These are phyloP conservation scores for Lithosia quadra DNA, from an alignment of 2,888 invertebrate species.

Conservation along the genomic window DNA sequence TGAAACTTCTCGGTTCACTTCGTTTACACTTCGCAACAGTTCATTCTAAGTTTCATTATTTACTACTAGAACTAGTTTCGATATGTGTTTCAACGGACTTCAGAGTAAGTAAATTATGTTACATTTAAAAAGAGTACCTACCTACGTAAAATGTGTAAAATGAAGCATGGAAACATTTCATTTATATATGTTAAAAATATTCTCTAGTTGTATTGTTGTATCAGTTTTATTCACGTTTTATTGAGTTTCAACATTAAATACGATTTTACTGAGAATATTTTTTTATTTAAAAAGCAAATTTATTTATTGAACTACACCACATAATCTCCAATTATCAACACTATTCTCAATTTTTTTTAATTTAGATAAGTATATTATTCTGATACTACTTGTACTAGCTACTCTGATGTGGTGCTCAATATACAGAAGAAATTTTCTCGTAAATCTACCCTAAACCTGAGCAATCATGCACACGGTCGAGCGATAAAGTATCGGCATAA, in stretches of 20 bases:
- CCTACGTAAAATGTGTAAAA: background rate
- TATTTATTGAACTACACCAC: too few species aligned
- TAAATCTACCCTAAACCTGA: slow-evolving; percentile 12
- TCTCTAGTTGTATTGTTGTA: background rate
- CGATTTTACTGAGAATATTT: background rate
- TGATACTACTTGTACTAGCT: background rate
- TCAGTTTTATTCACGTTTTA: background rate
- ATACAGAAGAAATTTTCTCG: slow-evolving; percentile 13
- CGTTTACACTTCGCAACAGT: slow-evolving; percentile 31
- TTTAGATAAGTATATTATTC: too few species aligned
- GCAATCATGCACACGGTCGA: slow-evolving; percentile 19
- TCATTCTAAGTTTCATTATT: slow-evolving; percentile 33
- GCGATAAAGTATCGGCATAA: slow-evolving; percentile 20
- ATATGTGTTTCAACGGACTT: background rate
- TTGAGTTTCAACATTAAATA: background rate
- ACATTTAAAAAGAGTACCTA: background rate
- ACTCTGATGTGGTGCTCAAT: background rate
- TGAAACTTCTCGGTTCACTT: slow-evolving; percentile 34
- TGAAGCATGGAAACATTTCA: background rate
- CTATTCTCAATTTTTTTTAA: too few species aligned
- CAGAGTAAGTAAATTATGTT: background rate
- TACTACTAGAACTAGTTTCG: slow-evolving; percentile 20
- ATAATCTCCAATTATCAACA: too few species aligned
- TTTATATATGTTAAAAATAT: background rate
- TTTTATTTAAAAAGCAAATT: too few species aligned